These are phyloP conservation scores for Odocoileus hemionus DNA, from an alignment of 2,113 vertebrate species.

Conservation along the genomic window DNA sequence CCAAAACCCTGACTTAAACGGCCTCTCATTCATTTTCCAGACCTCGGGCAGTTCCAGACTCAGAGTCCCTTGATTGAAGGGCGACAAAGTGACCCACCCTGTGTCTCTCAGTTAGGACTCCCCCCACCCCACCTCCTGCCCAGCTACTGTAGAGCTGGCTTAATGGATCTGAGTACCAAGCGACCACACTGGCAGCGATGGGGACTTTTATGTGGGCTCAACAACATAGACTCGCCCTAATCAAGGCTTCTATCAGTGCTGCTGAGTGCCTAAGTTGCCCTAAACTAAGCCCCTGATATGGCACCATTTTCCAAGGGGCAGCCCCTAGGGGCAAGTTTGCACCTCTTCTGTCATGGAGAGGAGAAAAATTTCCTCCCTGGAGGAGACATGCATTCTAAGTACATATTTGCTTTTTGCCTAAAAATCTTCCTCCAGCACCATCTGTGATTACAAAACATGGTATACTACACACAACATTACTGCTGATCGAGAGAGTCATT, in stretches of 20 bases:
- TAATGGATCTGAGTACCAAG: not conserved
- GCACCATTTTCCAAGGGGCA: not conserved
- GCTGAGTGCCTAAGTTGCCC: not conserved
- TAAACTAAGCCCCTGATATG: not conserved
- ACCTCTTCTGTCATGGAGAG: not conserved
- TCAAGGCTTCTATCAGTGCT: not conserved
- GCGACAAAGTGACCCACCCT: not conserved
- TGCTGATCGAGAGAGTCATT: not conserved
- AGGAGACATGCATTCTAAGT: not conserved
- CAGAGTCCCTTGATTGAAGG: not conserved
- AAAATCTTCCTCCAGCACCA: not conserved
- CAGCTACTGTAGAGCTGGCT: not conserved
- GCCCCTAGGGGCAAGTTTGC: not conserved
- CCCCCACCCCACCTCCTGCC: rapidly evolving
- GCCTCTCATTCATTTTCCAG: not conserved
- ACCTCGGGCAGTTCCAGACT: not conserved
- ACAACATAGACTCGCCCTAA: not conserved
- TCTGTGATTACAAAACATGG: not conserved
- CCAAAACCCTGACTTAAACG: not conserved
- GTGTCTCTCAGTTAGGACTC: not conserved
- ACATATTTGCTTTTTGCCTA: not conserved
- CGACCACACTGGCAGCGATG: too few relatives aligned
- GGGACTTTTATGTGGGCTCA: not conserved
- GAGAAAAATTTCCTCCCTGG: not conserved
- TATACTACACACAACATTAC: not conserved